phyloP scores from a whole-genome alignment of 1,140 invertebrate genomes.

The Latrodectus geometricus region DNA sequence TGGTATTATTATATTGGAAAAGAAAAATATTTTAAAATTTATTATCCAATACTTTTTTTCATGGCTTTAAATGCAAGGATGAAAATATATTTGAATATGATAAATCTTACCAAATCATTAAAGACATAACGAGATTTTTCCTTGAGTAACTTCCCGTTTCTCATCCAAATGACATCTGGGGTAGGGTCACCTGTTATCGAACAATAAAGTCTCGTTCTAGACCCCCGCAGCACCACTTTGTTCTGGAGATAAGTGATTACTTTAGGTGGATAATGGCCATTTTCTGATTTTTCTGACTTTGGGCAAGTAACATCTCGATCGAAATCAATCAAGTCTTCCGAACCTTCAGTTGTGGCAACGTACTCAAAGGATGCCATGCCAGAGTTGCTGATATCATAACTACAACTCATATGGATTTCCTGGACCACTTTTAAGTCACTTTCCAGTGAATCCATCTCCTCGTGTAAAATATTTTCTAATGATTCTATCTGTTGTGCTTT shows the following conservation, averaged over 20 bases:
- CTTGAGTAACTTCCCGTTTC: conserved; percentile 71
- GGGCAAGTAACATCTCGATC: background rate
- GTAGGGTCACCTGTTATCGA: conserved; percentile 74
- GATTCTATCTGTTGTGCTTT: conserved; percentile 47
- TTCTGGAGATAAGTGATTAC: conserved; percentile 53
- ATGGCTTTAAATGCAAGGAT: too few relatives aligned
- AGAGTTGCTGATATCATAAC: background rate
- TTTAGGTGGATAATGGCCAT: conserved; percentile 21
- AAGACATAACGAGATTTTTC: conserved; percentile 19
- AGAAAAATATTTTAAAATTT: too few relatives aligned
- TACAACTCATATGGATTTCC: conserved; percentile 26
- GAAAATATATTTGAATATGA: background rate
- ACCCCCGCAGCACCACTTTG: conserved; percentile 29
- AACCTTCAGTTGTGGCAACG: background rate
- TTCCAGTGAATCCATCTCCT: conserved; percentile 27
- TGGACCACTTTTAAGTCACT: conserved; percentile 28
- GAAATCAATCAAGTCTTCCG: conserved; percentile 39
- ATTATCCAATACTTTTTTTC: too few relatives aligned
- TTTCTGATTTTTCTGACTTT: background rate
- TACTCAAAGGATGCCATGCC: background rate
- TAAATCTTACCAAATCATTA: conserved; percentile 31
- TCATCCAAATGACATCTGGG: conserved; percentile 77
- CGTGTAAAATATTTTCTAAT: conserved; percentile 40
- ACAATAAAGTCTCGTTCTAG: conserved; percentile 53
- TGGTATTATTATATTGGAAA: too few relatives aligned